Evolutionary conservation across 1,140 invertebrate species (phyloP).

Genomic region (Drosophila biarmipes): DNA sequence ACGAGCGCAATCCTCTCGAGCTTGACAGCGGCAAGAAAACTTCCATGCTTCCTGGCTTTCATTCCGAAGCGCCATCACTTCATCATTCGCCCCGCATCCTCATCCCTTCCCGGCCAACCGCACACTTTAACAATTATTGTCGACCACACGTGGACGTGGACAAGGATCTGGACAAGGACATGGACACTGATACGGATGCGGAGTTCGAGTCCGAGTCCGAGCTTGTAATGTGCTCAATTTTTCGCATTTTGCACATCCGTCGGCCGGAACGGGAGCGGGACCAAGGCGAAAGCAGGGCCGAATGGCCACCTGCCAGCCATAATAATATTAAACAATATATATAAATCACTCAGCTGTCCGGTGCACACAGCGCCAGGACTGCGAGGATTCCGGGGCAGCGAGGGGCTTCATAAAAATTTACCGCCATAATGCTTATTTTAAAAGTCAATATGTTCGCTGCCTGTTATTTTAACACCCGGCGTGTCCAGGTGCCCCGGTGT

Average conservation of each 20-base stretch:
- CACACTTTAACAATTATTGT: conserved; percentile 79
- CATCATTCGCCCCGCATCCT: conserved; percentile 51
- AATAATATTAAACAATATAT: conserved; percentile 82
- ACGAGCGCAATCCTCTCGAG: conserved; percentile 29
- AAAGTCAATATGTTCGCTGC: conserved; percentile 80
- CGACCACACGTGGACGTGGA: conserved; percentile 67
- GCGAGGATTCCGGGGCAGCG: not conserved
- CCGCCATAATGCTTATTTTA: conserved; percentile 81
- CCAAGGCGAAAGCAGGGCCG: conserved; percentile 29
- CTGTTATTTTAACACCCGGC: conserved; percentile 81
- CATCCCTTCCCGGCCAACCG: conserved; percentile 33
- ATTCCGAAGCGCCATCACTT: conserved; percentile 33
- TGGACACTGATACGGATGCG: conserved; percentile 15
- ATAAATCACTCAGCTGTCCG: conserved; percentile 81
- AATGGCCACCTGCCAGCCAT: conserved; percentile 71
- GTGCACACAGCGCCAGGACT: conserved; percentile 38
- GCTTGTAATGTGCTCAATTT: conserved; percentile 77
- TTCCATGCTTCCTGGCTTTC: conserved; percentile 9
- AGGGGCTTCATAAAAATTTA: conserved; percentile 77
- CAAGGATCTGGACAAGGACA: conserved; percentile 29
- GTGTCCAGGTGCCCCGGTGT: conserved; percentile 74
- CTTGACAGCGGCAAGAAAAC: conserved; percentile 31
- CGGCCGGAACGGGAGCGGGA: conserved; percentile 57
- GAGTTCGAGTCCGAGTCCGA: conserved; percentile 6
- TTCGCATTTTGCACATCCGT: conserved; percentile 76